A percentile compares a stretch with the other conserved stretches of the same genome.
Evolutionary conservation across 2,888 invertebrate species (phyloP).

Genomic region (Busseola fusca): DNA sequence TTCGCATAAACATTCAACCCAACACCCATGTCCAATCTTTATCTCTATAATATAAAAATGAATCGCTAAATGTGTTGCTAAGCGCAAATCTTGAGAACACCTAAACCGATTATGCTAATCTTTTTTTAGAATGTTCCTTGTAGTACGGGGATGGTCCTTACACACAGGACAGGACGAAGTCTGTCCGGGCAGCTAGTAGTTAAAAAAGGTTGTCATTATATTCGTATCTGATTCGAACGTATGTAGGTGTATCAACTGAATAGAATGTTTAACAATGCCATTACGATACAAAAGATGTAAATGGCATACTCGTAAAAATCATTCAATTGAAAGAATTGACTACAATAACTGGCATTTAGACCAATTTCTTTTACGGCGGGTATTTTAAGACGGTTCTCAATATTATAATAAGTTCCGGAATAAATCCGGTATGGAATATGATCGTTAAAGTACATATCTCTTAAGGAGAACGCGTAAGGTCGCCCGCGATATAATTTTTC

Average conservation of each 20-base stretch:
- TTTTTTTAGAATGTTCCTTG: too few species aligned
- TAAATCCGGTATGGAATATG: constrained; percentile 30
- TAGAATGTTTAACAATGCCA: not conserved
- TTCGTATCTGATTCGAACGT: not conserved
- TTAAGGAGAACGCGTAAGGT: constrained; percentile 3
- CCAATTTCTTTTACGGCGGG: constrained; percentile 18
- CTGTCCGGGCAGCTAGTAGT: too few species aligned
- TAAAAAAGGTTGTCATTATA: too few species aligned
- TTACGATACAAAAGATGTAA: not conserved
- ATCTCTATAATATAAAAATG: too few species aligned
- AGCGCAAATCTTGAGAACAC: too few species aligned
- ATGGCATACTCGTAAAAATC: constrained; percentile 1
- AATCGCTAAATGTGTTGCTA: too few species aligned
- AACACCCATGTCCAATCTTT: too few species aligned
- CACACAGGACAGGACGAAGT: too few species aligned
- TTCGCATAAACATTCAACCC: too few species aligned
- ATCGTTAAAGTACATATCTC: constrained; percentile 30
- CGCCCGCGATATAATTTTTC: not conserved
- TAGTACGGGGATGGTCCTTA: too few species aligned
- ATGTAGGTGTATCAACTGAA: not conserved
- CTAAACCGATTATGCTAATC: too few species aligned
- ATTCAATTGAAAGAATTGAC: constrained; percentile 10
- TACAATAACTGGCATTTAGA: constrained; percentile 27
- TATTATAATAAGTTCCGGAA: constrained; percentile 26
- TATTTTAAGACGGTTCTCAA: constrained; percentile 24